Conservation (phyloP, 1,140 invertebrate species). For the Aricia agestis region DNA sequence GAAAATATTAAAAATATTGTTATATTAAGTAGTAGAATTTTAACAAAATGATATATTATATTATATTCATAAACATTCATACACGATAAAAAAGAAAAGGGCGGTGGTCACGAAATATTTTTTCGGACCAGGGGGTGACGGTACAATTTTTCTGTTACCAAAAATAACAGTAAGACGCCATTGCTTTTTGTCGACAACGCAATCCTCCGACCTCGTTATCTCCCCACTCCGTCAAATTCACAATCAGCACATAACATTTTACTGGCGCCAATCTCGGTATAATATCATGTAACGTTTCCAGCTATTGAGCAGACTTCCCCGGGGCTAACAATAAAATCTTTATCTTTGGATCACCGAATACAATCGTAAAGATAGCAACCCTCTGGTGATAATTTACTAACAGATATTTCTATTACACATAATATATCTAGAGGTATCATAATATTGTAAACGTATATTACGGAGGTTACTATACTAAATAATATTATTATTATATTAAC, state of each 20-base stretch:
- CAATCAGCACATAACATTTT: constrained; percentile 15
- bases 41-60: no score
- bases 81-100: no score
- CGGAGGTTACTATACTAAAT: no score
- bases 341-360: constrained; percentile 15
- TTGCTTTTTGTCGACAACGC: not conserved
- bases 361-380: constrained; percentile 13
- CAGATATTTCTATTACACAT: constrained; percentile 13
- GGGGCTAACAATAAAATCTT: constrained; percentile 13
- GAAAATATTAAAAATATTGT: no score
- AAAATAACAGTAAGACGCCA: not conserved
- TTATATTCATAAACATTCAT: no score
- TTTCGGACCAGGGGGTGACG: no score
- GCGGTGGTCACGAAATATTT: no score
- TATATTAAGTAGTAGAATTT: no score
- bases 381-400: constrained; percentile 13
- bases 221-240: constrained; percentile 15
- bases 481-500: no score
- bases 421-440: no score
- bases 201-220: not conserved
- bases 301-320: constrained; percentile 12
- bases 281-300: constrained; percentile 15
- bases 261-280: constrained; percentile 8
- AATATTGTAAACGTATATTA: not conserved
- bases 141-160: not conserved